Conservation (phyloP, 37 sponge, comb jelly and placozoan species). For the Amphimedon queenslandica region DNA sequence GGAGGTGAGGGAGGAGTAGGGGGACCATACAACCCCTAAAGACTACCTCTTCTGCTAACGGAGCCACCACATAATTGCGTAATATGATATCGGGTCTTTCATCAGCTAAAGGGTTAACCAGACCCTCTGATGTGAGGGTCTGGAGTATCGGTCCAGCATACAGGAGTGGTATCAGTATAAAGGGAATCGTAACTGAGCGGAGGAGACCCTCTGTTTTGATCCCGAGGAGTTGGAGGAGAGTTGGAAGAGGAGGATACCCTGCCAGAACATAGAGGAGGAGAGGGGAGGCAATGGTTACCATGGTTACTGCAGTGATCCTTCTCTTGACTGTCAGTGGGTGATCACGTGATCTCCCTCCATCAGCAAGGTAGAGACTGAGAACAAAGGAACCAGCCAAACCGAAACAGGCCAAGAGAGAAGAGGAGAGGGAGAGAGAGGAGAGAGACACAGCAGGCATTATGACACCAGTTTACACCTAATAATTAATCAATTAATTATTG, state of each 20-base stretch:
- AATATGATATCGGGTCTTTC: slow-evolving; percentile 55
- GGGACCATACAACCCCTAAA: slow-evolving; percentile 86
- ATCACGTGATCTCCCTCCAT: slow-evolving; percentile 32
- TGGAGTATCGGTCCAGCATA: slow-evolving; percentile 62
- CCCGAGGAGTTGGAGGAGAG: slow-evolving; percentile 17
- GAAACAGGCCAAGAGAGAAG: slow-evolving; percentile 24
- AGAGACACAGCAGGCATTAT: slow-evolving; percentile 22
- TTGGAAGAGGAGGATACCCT: not conserved
- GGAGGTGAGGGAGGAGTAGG: slow-evolving; percentile 59
- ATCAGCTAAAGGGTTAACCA: not conserved
- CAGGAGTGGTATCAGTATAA: slow-evolving; percentile 33
- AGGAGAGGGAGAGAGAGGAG: slow-evolving; percentile 1
- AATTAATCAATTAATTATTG: too few species aligned
- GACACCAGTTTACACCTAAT: too few species aligned
- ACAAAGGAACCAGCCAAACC: slow-evolving; percentile 34
- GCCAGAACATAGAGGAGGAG: not conserved
- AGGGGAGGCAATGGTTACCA: slow-evolving; percentile 17
- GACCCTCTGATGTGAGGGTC: not conserved
- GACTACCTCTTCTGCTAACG: slow-evolving; percentile 85
- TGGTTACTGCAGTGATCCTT: slow-evolving; percentile 21
- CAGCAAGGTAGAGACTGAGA: slow-evolving; percentile 40
- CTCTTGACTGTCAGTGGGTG: slow-evolving; percentile 44
- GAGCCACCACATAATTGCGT: slow-evolving; percentile 80
- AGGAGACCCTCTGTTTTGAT: slow-evolving; percentile 11
- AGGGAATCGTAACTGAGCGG: slow-evolving; percentile 21